Evolutionary conservation across 2,113 vertebrate genomes (phyloP), one percentile per base, ranked within the genome.

Genomic region (Colaptes auratus): DNA sequence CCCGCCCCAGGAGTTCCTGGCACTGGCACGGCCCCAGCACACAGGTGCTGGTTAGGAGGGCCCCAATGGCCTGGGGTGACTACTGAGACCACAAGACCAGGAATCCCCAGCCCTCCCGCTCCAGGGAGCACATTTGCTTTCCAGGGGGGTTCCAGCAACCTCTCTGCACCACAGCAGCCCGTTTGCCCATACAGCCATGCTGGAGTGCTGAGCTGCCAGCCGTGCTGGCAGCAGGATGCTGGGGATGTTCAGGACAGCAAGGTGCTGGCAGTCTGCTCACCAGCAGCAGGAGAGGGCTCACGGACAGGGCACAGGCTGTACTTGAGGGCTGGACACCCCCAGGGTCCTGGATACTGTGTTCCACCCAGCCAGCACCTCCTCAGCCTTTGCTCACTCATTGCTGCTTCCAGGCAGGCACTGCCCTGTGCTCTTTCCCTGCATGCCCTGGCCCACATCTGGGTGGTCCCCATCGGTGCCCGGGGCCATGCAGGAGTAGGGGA

Each of bases 221-320:
- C 6, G 7, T 59, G 66, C 76, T 0, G 1, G 39, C 28, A 42
- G 44, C 8, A 1, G 55, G 44, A 44, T 55, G 65, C 24, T 52
- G 17, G 39, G 27, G 39, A 30, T 44, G 4, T 18, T 70, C 2
- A 2, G 42, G 15, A 50, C 36, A 46, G 31, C 1, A 4, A 39
- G 77, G 48, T 74, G 48, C 48, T 1, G 1, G 50, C n/a, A 23
- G 44, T 12, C 16, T 2, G 2, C 7, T 17, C 0, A 0, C 11
- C 1, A 0, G 30, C 69, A 1, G 2, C 59, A 59, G 35, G 28
- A 86, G 6, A 19, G 42, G 48, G 23, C 28, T 69, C 9, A 1
- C 9, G 33, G 31, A 31, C 1, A 2, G 28, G 10, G 19, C 9
- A 4, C 25, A 86, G 19, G 31, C 67, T 72, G 28, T 1, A 1